Base-by-base conservation (phyloP, 2,113 vertebrate genomes). In the Agapornis roseicollis region DNA sequence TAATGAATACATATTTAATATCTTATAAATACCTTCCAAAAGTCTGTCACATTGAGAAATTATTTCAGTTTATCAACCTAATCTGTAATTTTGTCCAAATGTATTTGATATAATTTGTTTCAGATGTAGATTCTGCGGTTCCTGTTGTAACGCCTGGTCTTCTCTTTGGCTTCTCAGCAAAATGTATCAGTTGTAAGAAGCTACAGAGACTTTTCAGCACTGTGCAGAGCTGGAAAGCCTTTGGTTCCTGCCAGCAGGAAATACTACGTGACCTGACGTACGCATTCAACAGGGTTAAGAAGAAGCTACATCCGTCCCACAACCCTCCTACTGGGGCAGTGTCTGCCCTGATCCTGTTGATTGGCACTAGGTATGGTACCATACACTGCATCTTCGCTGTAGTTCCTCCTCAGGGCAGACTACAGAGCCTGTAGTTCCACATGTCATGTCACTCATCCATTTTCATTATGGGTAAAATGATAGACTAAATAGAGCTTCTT, bases 21-120 rank as follows among this genome's bases (percentile, higher is more conserved):
- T 23, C 47, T 90, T 85, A 33, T 7, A 82, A 89, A 93, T 49
- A 13, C 24, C 37, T 94, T 90, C 49, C 64, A 69, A 87, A 93
- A 79, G 29, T 65, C 29, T 50, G 5, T 60, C 89, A 47, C 39
- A 25, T 79, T 29, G 79, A 35, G 22, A 63, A 66, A 74, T 81
- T 80, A 60, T 61, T 93, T 88, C 52, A 65, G 10, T 88, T 39
- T 85, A 56, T 63, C 37, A 61, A 69, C 35, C 33, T 80, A 11
- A 86, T 66, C 41, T 65, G 6, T 86, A 16, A 37, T 85, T 82
- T 91, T 73, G 27, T 66, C n/a, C 44, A 35, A 56, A 10, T 80
- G 3, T 50, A 37, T 77, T 83, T 66, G 50, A 77, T 74, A 55
- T 13, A 31, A 0, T 56, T 88, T 66, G 37, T 13, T 84, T 87